Conservation (phyloP, 2,888 invertebrate genomes). For the Synanthedon andrenaeformis region DNA sequence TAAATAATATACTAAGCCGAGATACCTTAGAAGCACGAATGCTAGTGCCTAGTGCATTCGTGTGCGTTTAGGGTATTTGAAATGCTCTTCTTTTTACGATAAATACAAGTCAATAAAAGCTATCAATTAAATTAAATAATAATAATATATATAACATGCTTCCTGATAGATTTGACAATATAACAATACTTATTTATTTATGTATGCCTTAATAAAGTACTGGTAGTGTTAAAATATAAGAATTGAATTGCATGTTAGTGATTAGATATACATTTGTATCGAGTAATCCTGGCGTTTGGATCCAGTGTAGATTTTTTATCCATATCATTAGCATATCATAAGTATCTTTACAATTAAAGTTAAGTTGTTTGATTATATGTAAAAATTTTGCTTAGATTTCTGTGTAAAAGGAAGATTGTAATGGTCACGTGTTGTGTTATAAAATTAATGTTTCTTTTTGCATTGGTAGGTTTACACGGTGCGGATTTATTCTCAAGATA, state of each 20-base stretch:
- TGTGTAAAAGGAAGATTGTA: too few species aligned
- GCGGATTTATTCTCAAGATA: too few species aligned
- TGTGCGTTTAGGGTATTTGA: too few species aligned
- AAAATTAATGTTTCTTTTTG: too few species aligned
- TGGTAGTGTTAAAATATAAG: conserved; percentile 55
- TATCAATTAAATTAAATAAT: conserved; percentile 45
- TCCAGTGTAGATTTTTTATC: conserved; percentile 65
- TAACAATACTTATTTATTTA: conserved; percentile 42
- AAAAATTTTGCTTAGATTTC: conserved; percentile 16
- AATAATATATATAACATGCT: conserved; percentile 39
- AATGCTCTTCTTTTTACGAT: background rate
- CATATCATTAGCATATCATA: conserved; percentile 69
- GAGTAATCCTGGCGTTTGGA: conserved; percentile 33
- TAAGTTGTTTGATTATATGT: background rate
- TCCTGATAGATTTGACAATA: conserved; percentile 70
- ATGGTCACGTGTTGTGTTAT: too few species aligned
- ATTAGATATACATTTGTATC: conserved; percentile 23
- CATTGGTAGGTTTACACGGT: too few species aligned
- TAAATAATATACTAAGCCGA: too few species aligned
- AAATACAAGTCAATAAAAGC: conserved; percentile 37
- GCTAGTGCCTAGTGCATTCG: too few species aligned
- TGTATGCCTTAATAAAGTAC: conserved; percentile 65
- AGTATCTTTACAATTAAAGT: conserved; percentile 7
- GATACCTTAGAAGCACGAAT: too few species aligned
- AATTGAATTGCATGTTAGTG: conserved; percentile 51